Conservation (phyloP, 2,113 vertebrate genomes). For the Cryptotis parvus region DNA sequence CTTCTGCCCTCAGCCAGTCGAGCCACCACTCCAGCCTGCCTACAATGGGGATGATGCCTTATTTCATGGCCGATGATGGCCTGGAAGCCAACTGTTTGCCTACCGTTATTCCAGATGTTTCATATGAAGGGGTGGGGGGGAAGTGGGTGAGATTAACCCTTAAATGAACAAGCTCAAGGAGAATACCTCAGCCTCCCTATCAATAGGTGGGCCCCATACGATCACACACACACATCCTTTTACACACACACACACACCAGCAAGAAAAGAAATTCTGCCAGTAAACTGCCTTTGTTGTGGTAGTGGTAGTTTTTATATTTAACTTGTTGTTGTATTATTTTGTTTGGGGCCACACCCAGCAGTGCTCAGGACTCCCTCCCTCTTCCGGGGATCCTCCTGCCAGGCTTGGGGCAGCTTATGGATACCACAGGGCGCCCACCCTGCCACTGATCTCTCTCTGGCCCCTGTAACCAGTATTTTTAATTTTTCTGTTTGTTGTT, state of each 20-base stretch:
- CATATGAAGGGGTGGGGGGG: background rate
- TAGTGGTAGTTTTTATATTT: background rate
- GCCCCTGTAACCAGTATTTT: too few relatives aligned
- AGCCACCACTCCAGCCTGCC: background rate
- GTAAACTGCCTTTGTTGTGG: background rate
- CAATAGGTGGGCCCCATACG: background rate
- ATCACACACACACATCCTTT: background rate
- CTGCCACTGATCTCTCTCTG: too few relatives aligned
- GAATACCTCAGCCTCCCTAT: background rate
- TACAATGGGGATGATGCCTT: background rate
- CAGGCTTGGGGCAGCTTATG: too few relatives aligned
- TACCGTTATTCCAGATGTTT: constrained; percentile 29
- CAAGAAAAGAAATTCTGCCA: background rate
- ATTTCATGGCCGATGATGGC: background rate
- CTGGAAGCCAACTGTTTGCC: background rate
- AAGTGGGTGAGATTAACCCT: background rate
- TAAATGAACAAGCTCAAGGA: background rate
- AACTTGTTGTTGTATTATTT: too few relatives aligned
- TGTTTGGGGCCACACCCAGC: too few relatives aligned
- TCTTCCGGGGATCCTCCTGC: too few relatives aligned
- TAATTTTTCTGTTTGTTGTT: too few relatives aligned
- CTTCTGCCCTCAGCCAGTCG: background rate
- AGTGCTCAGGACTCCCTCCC: too few relatives aligned
- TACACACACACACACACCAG: background rate
- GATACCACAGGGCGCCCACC: too few relatives aligned